Conservation (phyloP, 2,113 vertebrate genomes). For the Aplodontia rufa region DNA sequence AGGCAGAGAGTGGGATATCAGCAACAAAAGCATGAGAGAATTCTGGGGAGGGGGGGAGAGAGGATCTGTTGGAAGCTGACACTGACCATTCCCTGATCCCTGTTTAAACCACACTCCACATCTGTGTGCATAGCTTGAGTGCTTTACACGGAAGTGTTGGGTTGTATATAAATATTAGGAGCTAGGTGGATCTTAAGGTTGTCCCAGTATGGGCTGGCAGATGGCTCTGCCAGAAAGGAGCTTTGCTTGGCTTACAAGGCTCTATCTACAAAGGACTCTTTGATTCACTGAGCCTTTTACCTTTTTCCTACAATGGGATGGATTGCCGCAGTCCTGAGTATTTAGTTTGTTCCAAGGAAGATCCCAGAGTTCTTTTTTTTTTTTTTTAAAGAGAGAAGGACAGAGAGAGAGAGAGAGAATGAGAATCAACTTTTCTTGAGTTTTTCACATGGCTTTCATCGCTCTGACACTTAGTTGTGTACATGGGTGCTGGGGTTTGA, state of each 20-base stretch:
- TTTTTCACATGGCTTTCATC: too few species aligned
- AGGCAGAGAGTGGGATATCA: background rate
- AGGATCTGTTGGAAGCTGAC: background rate
- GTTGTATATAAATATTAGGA: background rate
- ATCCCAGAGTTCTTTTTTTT: background rate
- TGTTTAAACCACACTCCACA: fast-evolving
- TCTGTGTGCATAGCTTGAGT: fast-evolving
- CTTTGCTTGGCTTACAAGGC: background rate
- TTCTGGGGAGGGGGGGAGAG: background rate
- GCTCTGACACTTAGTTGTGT: too few species aligned
- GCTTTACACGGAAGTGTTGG: background rate
- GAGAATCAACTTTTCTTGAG: too few species aligned
- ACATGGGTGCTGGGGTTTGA: too few species aligned
- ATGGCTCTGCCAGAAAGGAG: background rate
- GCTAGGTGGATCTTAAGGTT: fast-evolving
- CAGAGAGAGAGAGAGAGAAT: too few species aligned
- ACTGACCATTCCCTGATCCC: background rate
- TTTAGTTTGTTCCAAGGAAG: background rate
- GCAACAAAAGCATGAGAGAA: too few species aligned
- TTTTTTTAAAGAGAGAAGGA: too few species aligned
- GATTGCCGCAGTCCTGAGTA: background rate
- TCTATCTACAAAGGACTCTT: background rate
- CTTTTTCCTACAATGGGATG: background rate
- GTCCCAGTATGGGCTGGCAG: background rate
- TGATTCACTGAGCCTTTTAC: background rate